Percentiles rank a stretch among this genome's conserved stretches.
Evolutionary conservation across 1,140 invertebrate genomes (phyloP).

Genomic region (Rhagoletis zephyria): DNA sequence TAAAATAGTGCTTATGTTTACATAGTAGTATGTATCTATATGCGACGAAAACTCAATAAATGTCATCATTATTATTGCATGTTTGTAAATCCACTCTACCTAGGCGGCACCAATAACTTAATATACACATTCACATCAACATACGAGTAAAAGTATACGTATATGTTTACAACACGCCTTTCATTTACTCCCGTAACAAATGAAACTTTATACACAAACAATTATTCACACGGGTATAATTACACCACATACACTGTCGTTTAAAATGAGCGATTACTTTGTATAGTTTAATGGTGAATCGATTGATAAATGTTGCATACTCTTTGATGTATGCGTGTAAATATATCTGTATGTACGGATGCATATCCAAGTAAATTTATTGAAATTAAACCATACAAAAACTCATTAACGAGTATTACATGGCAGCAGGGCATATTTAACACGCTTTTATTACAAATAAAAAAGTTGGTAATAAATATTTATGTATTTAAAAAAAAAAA

Average conservation of each 20-base stretch:
- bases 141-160: too few species aligned
- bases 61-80: conserved; percentile 42
- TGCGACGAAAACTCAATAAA: conserved; percentile 9
- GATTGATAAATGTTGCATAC: conserved; percentile 19
- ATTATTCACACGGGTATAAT: conserved; percentile 42
- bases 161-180: too few species aligned
- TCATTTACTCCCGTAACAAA: not conserved
- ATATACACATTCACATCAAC: not conserved
- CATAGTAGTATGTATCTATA: not conserved
- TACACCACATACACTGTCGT: not conserved
- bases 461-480: too few species aligned
- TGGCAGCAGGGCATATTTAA: not conserved
- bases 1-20: not conserved
- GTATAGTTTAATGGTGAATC: not conserved
- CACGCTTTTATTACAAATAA: too few species aligned
- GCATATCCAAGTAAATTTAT: not conserved
- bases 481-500: too few species aligned
- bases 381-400: not conserved
- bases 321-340: not conserved
- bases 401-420: conserved; percentile 25
- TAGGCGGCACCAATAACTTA: not conserved
- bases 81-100: not conserved
- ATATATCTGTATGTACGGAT: not conserved
- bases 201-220: not conserved
- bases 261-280: conserved; percentile 39